phyloP scores from a whole-genome alignment of 2,888 invertebrate species.

The Xestia c-nigrum region DNA sequence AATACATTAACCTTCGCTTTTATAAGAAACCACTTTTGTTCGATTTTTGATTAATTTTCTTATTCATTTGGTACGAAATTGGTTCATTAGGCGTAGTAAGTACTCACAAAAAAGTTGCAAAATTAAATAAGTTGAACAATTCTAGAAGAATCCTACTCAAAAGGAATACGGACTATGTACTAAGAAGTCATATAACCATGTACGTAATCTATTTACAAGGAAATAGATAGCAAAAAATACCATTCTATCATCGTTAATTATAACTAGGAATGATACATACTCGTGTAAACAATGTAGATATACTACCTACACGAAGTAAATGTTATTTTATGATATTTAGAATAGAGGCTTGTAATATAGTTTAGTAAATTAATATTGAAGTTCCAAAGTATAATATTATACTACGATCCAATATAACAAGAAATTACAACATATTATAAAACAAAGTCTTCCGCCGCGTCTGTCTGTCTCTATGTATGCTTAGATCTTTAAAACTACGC shows the following conservation, averaged over 20 bases:
- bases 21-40: not conserved
- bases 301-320: not conserved
- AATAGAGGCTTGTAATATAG: not conserved
- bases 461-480: too few relatives aligned
- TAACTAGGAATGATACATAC: conserved; percentile 1
- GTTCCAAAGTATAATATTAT: not conserved
- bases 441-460: too few relatives aligned
- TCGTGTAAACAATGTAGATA: not conserved
- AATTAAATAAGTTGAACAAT: not conserved
- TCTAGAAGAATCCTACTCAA: not conserved
- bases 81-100: not conserved
- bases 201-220: not conserved
- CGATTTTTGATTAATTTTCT: not conserved
- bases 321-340: conserved; percentile 7
- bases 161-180: not conserved
- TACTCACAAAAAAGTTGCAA: not conserved
- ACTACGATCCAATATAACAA: not conserved
- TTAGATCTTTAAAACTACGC: too few relatives aligned
- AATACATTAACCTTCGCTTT: not conserved
- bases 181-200: not conserved
- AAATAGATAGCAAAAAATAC: conserved; percentile 24
- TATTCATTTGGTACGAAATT: not conserved
- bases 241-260: not conserved
- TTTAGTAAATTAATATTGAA: not conserved
- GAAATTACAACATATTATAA: too few relatives aligned